Evolutionary conservation across 2,888 invertebrate species (phyloP).

Genomic region (Torymus tubicola): DNA sequence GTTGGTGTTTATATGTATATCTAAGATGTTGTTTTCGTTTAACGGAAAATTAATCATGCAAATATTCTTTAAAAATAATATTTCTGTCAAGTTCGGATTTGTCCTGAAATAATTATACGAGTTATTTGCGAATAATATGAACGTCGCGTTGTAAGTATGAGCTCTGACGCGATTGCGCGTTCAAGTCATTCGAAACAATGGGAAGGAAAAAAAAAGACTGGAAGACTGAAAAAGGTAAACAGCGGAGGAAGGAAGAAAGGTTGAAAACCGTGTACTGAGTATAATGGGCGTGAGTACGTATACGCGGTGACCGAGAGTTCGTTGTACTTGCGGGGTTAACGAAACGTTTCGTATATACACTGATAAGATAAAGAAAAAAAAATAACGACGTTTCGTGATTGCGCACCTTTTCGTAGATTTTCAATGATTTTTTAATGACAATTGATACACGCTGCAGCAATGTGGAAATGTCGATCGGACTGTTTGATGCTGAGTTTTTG

Average conservation of each 20-base stretch:
- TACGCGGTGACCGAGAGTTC: conserved; percentile 30
- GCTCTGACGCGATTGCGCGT: too few relatives aligned
- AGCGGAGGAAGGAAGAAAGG: conserved; percentile 10
- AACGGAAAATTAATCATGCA: too few relatives aligned
- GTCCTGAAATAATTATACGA: background rate
- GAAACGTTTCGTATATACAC: conserved; percentile 30
- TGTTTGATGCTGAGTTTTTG: background rate
- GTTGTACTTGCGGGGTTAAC: conserved; percentile 27
- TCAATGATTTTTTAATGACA: background rate
- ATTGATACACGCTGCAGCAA: too few relatives aligned
- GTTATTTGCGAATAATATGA: too few relatives aligned
- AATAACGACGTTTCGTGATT: background rate
- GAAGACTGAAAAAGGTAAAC: conserved; percentile 17
- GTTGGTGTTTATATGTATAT: too few relatives aligned
- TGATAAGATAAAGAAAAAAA: conserved; percentile 53
- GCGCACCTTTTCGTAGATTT: background rate
- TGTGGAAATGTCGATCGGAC: background rate
- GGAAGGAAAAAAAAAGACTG: background rate
- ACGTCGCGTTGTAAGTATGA: too few relatives aligned
- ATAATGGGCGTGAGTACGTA: background rate
- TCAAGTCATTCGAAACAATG: conserved; percentile 24
- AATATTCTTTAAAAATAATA: too few relatives aligned
- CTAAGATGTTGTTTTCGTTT: too few relatives aligned
- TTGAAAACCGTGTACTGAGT: conserved; percentile 16
- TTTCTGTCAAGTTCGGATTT: too few relatives aligned